These are phyloP conservation scores for Drosophila niveifrons DNA, from an alignment of 2,888 invertebrate genomes.

Conservation along the genomic window DNA sequence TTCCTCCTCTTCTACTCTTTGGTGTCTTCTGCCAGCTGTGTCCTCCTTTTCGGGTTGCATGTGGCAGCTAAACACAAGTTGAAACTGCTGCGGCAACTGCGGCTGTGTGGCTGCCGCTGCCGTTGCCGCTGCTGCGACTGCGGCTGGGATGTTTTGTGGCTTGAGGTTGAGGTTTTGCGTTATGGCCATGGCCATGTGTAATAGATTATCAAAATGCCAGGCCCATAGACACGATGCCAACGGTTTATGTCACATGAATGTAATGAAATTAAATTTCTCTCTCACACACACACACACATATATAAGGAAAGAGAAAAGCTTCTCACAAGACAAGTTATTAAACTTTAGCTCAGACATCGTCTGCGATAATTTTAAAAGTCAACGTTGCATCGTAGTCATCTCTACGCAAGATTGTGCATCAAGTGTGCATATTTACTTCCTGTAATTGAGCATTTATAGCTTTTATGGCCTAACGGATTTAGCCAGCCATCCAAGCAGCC, in stretches of 20 bases:
- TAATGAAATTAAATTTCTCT: slow-evolving; percentile 81
- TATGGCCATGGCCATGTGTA: slow-evolving; percentile 76
- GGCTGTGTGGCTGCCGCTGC: no score
- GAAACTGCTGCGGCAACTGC: slow-evolving; percentile 20
- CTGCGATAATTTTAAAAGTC: slow-evolving; percentile 79
- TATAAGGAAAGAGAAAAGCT: not conserved
- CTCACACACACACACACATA: slow-evolving; percentile 18
- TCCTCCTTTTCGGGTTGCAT: slow-evolving; percentile 66
- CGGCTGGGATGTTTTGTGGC: slow-evolving; percentile 69
- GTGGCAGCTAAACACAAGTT: slow-evolving; percentile 45
- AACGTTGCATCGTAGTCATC: slow-evolving; percentile 62
- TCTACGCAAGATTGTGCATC: slow-evolving; percentile 82
- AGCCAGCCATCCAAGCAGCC: slow-evolving; percentile 31
- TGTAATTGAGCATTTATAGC: slow-evolving; percentile 82
- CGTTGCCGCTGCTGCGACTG: slow-evolving; percentile 36
- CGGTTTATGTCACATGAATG: slow-evolving; percentile 80
- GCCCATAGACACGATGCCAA: slow-evolving; percentile 67
- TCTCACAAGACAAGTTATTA: slow-evolving; percentile 64
- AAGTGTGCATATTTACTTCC: slow-evolving; percentile 82
- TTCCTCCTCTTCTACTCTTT: no score
- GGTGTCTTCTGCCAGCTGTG: slow-evolving; percentile 30
- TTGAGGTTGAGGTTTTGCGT: slow-evolving; percentile 75
- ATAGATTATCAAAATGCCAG: slow-evolving; percentile 81
- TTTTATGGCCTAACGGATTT: slow-evolving; percentile 83
- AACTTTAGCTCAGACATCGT: slow-evolving; percentile 51